Base-by-base conservation (phyloP, 2,888 invertebrate species). In the Antheraea yamamai region DNA sequence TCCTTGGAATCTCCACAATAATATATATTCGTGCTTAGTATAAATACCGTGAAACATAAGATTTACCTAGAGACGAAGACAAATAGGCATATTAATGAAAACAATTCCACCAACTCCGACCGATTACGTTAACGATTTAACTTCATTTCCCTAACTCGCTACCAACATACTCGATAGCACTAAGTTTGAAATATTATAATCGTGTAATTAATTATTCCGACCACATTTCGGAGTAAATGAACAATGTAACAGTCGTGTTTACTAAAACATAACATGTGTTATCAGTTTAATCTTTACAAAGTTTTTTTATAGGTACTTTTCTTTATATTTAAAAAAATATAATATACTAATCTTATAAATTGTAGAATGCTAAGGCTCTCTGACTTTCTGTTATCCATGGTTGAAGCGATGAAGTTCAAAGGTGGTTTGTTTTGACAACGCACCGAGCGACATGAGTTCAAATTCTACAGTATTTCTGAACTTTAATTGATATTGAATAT, bases 81-180 rank as follows among this genome's bases (percentile, higher is more conserved):
- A 66, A 26, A 66, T 30, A 66, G 64, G 6, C 30, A 18, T 30
- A 66, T 66, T 66, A 66, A 26, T 66, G 64, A 66, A 66, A 26
- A 30, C 64, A 66, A 66, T 66, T 66, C 64, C 16, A 66, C 64
- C 14, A 66, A 66, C 61, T 61, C 61, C 61, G 58, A 61, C 61
- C 61, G 61, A 61, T 61, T 61, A 61, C 23, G 61, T 61, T 61
- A 61, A 61, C 61, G 61, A 61, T 61, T 61, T 61, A 61, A 61
- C 61, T 66, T 30, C 30, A 66, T 66, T 66, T 26, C 26, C 26
- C 64, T 66, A 66, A 26, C 30, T 66, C 30, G 26, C 26, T 66
- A 26, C 64, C 1, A 66, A 66, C 64, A 66, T 66, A 66, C 30
- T 66, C 64, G 64, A 66, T 30, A 66, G 26, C 18, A 66, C 64